A percentile compares a stretch with the other conserved stretches of the same genome.
phyloP scores from a whole-genome alignment of 2,797 vertebrate species.

The Pygocentrus nattereri region DNA sequence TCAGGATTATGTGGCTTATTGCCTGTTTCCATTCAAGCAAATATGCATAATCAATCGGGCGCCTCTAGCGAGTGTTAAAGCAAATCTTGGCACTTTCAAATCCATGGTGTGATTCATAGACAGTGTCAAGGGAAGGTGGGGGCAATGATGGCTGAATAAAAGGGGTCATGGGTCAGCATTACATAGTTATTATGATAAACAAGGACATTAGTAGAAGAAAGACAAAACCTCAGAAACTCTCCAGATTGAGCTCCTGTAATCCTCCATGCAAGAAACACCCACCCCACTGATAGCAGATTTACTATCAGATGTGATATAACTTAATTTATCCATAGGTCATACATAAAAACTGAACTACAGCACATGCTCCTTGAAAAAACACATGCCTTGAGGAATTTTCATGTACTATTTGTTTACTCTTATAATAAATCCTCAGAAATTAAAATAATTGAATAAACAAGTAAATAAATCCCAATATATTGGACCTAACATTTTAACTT shows the following conservation, averaged over 20 bases:
- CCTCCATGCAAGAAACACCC: constrained; percentile 72
- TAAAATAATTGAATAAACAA: background rate
- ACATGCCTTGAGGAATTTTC: constrained; percentile 46
- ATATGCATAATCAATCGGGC: constrained; percentile 76
- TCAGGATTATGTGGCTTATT: constrained; percentile 68
- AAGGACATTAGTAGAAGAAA: constrained; percentile 75
- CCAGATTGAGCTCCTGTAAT: constrained; percentile 72
- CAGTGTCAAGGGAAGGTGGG: constrained; percentile 59
- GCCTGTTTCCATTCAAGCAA: constrained; percentile 66
- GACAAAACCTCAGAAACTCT: constrained; percentile 68
- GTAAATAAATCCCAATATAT: no score
- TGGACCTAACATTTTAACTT: no score
- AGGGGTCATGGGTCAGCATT: constrained; percentile 73
- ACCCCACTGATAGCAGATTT: constrained; percentile 72
- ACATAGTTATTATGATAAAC: constrained; percentile 75
- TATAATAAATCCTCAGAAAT: background rate
- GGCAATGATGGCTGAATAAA: constrained; percentile 67
- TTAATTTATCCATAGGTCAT: constrained; percentile 68
- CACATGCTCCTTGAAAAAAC: background rate
- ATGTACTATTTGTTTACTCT: background rate
- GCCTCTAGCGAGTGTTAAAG: constrained; percentile 64
- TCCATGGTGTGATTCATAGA: constrained; percentile 67
- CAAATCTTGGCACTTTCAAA: constrained; percentile 65
- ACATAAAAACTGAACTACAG: background rate
- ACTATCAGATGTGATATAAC: constrained; percentile 67